These are phyloP conservation scores for Phalacrocorax carbo DNA, from an alignment of 2,113 vertebrate species.

Conservation along the genomic window DNA sequence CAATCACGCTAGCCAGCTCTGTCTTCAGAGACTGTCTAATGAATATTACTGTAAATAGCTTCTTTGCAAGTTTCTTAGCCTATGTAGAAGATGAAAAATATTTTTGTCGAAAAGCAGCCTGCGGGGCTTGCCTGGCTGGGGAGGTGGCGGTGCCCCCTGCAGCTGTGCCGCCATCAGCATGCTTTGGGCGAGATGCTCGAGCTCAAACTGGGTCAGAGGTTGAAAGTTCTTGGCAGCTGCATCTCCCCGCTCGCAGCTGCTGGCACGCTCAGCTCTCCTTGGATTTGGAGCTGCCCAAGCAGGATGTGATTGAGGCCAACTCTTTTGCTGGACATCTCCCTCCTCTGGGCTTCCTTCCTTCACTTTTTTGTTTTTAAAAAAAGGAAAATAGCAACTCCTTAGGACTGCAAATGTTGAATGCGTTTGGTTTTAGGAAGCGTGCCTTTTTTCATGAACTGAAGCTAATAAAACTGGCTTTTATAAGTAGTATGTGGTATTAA, in stretches of 20 bases:
- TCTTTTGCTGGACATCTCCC: conserved; percentile 52
- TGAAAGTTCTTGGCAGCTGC: conserved; percentile 44
- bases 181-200: background rate
- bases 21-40: background rate
- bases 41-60: background rate
- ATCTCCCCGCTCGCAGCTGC: conserved; percentile 18
- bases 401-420: conserved; percentile 18
- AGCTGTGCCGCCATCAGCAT: background rate
- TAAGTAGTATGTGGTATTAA: background rate
- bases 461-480: background rate
- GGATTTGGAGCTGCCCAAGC: conserved; percentile 42
- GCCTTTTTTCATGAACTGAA: background rate
- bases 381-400: background rate
- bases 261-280: background rate
- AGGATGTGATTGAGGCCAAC: conserved; percentile 62
- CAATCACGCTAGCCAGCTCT: background rate
- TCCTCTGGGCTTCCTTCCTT: conserved; percentile 62
- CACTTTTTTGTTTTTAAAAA: background rate
- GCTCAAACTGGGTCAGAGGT: conserved; percentile 15
- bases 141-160: background rate
- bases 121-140: background rate
- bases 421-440: background rate
- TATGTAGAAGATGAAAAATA: accelerated
- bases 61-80: background rate
- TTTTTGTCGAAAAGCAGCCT: background rate